Base-by-base conservation (phyloP, 92 coral and sea anemone genomes). In the Phenganax stokvisi region DNA sequence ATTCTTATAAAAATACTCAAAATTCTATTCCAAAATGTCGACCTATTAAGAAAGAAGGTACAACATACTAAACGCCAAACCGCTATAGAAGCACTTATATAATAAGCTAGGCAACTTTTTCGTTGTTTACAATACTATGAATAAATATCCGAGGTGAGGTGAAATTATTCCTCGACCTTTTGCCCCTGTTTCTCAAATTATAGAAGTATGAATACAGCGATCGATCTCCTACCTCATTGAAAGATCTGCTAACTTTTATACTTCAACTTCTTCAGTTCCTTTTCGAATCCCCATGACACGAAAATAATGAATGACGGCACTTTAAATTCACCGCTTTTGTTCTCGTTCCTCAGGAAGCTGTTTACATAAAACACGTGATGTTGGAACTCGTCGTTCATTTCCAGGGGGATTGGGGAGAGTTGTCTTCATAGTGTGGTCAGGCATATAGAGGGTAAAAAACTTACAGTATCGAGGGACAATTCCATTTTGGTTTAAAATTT, bases 321-420 rank as follows among this genome's bases (percentile, higher is more conserved):
- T 54, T 75, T 56, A 59, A 75, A 56, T 56, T 56, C 53, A 56
- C 80, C 80, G 80, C 80, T 75, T 20, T 75, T 75, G 80, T 56
- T 57, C 52, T 59, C 53, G 37, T 54, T 30, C 61, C 66, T 57
- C 65, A 28, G 80, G 66, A 75, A 20, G 51, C 64, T 29, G 65
- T 75, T 55, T 17, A 29, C 47, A 75, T 17, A 75, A n/a, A 3
- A 44, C 16, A 31, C 54, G 20, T 51, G 25, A 27, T 15, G 31
- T 71, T 47, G 76, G 31, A 71, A 72, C 76, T 57, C 56, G 64
- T 44, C 37, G 77, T 64, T 64, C 70, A 6, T 64, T 64, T 17
- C 30, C 37, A 12, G 77, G 77, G 47, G 61, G 77, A 37, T 37
- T 37, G 47, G 47, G 47, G 47, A 37, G 2, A 37, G 47, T 37